A percentile compares a stretch with the other conserved stretches of the same genome.
These are phyloP conservation scores for Holacanthus passer DNA, from an alignment of 2,113 vertebrate species.

Conservation along the genomic window DNA sequence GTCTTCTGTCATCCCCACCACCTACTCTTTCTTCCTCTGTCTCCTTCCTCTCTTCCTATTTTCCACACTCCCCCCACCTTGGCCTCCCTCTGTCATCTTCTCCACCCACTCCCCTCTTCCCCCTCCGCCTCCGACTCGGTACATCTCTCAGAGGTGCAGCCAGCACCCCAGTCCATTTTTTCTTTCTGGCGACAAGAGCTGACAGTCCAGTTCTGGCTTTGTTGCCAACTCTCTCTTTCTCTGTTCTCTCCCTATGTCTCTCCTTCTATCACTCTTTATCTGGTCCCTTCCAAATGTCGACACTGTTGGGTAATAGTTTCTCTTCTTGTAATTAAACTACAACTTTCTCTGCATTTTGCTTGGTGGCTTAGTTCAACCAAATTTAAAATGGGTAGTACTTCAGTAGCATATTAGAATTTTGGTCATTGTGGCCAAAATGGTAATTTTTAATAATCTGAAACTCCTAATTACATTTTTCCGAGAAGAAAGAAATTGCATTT, in stretches of 20 bases:
- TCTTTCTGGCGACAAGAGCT: constrained; percentile 64
- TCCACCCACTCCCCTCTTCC: constrained; percentile 1
- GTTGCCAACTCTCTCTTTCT: constrained; percentile 39
- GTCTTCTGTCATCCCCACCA: constrained; percentile 52
- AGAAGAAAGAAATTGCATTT: not conserved
- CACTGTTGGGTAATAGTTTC: constrained; percentile 24
- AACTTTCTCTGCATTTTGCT: constrained; percentile 24
- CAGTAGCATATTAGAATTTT: not conserved
- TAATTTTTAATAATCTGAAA: not conserved
- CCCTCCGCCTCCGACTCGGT: constrained; percentile 7
- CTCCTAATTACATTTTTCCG: not conserved
- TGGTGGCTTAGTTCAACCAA: not conserved
- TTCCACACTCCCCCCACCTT: constrained; percentile 45
- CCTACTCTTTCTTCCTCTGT: constrained; percentile 13
- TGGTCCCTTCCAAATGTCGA: not conserved
- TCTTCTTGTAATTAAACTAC: constrained; percentile 36
- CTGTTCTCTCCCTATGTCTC: not conserved
- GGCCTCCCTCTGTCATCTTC: constrained; percentile 51
- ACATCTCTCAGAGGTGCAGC: constrained; percentile 69
- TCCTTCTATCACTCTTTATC: constrained; percentile 38
- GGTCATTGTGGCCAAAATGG: not conserved
- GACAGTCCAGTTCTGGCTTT: constrained; percentile 64
- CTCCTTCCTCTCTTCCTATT: constrained; percentile 39
- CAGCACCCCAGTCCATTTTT: constrained; percentile 63
- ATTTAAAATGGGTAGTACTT: not conserved